These are phyloP conservation scores for Lepidurus apus DNA, from an alignment of 1,140 invertebrate species.

Conservation along the genomic window DNA sequence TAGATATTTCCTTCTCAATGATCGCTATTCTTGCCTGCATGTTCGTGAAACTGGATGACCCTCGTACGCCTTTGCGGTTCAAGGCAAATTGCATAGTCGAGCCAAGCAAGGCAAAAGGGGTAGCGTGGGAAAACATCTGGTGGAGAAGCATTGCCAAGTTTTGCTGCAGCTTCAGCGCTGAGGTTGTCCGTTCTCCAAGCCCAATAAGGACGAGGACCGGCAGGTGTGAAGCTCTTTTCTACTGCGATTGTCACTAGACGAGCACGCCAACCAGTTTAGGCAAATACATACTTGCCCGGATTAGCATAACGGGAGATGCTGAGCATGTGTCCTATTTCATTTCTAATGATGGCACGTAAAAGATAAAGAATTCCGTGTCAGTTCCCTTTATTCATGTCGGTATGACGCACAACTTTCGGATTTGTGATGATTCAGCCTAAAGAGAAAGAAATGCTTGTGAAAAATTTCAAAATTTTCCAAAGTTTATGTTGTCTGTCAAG, in stretches of 20 bases:
- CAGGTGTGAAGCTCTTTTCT: slow-evolving; percentile 11
- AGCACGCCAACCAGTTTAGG: slow-evolving; percentile 18
- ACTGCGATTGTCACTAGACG: not conserved
- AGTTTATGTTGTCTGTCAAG: too few relatives aligned
- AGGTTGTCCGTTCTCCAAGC: slow-evolving; percentile 9
- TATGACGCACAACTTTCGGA: not conserved
- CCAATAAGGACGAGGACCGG: slow-evolving; percentile 12
- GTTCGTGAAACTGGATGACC: slow-evolving; percentile 3
- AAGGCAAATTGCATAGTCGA: slow-evolving; percentile 5
- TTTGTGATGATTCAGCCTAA: too few relatives aligned
- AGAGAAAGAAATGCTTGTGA: too few relatives aligned
- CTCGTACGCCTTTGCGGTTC: slow-evolving; percentile 13
- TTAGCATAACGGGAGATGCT: slow-evolving; percentile 16
- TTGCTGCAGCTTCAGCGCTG: not conserved
- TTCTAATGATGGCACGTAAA: not conserved
- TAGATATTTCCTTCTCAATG: not conserved
- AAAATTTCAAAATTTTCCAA: too few relatives aligned
- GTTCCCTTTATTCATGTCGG: not conserved
- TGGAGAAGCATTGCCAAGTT: not conserved
- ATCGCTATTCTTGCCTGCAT: slow-evolving; percentile 10
- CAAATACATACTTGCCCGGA: slow-evolving; percentile 4
- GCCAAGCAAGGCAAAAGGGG: slow-evolving; percentile 13
- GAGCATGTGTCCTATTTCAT: not conserved
- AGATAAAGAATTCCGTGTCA: not conserved
- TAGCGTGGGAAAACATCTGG: slow-evolving; percentile 21